These are phyloP conservation scores for Parasteatoda tepidariorum DNA, from an alignment of 1,140 invertebrate genomes.

Conservation along the genomic window DNA sequence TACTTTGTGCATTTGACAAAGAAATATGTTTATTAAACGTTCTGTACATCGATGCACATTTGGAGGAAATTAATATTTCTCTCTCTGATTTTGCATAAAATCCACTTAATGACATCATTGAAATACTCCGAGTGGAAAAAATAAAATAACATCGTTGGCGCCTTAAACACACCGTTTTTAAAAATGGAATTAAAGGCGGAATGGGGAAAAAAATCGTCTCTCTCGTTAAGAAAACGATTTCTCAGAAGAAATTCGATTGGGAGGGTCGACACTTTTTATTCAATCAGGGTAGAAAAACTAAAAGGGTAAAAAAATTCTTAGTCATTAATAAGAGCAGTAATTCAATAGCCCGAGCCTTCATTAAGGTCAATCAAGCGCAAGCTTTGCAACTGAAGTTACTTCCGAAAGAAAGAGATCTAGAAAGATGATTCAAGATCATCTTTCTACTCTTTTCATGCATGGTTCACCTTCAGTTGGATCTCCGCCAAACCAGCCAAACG, in stretches of 20 bases:
- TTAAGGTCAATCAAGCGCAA: constrained; percentile 45
- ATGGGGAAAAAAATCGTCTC: constrained; percentile 5
- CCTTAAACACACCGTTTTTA: background rate
- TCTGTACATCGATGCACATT: no score
- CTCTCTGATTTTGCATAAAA: no score
- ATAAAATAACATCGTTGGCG: background rate
- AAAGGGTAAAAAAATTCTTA: constrained; percentile 15
- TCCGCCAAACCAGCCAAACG: background rate
- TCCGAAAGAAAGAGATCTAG: background rate
- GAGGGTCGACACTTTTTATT: constrained; percentile 14
- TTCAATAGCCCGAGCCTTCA: constrained; percentile 40
- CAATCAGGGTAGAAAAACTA: constrained; percentile 4
- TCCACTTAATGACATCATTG: no score
- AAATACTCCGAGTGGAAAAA: no score
- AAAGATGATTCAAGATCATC: constrained; percentile 22
- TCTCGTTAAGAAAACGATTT: constrained; percentile 34
- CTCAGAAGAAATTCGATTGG: constrained; percentile 21
- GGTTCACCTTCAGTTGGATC: constrained; percentile 27
- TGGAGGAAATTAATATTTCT: no score
- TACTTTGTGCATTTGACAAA: no score
- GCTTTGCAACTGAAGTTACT: background rate
- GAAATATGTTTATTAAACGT: no score
- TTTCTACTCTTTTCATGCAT: constrained; percentile 5
- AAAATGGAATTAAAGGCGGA: no score
- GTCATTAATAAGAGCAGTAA: constrained; percentile 46